These are phyloP conservation scores for Belonocnema kinseyi DNA, from an alignment of 1,140 invertebrate species.

Conservation along the genomic window DNA sequence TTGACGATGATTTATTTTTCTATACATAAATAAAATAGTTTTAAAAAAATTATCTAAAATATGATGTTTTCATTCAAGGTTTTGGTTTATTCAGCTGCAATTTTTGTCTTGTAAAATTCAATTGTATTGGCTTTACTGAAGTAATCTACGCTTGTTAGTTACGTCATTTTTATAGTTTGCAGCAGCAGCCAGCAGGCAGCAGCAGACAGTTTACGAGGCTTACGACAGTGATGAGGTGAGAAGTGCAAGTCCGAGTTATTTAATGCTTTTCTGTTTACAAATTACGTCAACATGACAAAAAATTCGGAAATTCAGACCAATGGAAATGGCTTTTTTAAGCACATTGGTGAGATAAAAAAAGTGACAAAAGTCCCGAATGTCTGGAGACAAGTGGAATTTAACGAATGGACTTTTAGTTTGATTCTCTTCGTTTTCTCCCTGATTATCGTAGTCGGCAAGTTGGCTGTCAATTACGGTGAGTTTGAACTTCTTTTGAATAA, in stretches of 20 bases:
- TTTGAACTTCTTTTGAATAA: not conserved
- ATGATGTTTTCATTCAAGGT: no score
- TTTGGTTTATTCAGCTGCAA: no score
- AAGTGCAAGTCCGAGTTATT: conserved; percentile 5
- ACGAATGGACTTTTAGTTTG: conserved; percentile 60
- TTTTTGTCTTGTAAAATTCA: no score
- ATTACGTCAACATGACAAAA: conserved; percentile 1
- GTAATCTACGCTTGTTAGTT: no score
- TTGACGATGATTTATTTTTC: no score
- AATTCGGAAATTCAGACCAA: not conserved
- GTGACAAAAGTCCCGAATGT: conserved; percentile 3
- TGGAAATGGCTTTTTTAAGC: not conserved
- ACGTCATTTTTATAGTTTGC: no score
- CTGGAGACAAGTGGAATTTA: conserved; percentile 46
- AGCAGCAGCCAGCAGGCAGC: not conserved
- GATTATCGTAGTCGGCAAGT: conserved; percentile 57
- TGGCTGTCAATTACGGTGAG: conserved; percentile 62
- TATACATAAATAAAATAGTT: no score
- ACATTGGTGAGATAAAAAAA: not conserved
- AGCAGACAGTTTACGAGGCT: not conserved
- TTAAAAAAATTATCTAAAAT: no score
- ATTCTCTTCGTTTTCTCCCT: conserved; percentile 56
- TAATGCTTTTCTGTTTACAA: not conserved
- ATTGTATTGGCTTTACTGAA: no score
- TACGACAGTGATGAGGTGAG: not conserved